Evolutionary conservation across 2,888 invertebrate genomes (phyloP), one percentile per base, ranked within the genome.

Genomic region (Microplitis deprimator): DNA sequence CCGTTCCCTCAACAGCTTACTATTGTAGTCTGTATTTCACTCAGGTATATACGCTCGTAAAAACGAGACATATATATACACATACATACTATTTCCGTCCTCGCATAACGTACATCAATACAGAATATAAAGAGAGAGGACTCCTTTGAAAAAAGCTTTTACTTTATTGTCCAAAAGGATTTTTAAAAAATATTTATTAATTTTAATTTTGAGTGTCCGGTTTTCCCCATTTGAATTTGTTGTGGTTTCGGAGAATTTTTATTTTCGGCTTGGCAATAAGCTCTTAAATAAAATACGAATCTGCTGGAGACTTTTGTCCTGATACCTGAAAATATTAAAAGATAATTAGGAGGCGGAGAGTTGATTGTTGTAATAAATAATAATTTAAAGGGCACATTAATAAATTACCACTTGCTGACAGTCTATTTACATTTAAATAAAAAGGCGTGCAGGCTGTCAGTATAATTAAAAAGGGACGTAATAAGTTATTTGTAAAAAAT

Each of bases 1-100:
- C 73, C 75, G 79, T 78, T 50, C 73, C 76, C 78, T 78, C 75
- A 80, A 80, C 75, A 70, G 75, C 78, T 74, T 70, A 62, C 65
- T 72, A 39, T 20, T 16, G 50, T 50, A 8, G 50, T 5, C 50
- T 50, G 50, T 29, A 29, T 29, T 29, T 29, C 50, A 50, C 50
- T 50, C 68, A 20, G 40, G 20, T 16, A 10, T n/a, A 39, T 6
- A 50, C 59, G 72, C 65, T 71, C 79, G 69, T 80, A 80, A 80
- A 80, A 77, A 65, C 61, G 75, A 50, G 7, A 50, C 0, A 13
- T 13, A 50, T 50, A 50, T 75, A 29, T 29, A 29, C 1, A 20
- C 29, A 29, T 29, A 29, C 29, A 29, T 29, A 29, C 29, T 29
- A 38, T 75, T 67, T 79, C 75, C 13, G 50, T 50, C 50, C 50